Percentiles rank a stretch among this genome's conserved stretches.
phyloP scores from a whole-genome alignment of 2,888 invertebrate genomes.

The Scrobipalpa atriplicella region DNA sequence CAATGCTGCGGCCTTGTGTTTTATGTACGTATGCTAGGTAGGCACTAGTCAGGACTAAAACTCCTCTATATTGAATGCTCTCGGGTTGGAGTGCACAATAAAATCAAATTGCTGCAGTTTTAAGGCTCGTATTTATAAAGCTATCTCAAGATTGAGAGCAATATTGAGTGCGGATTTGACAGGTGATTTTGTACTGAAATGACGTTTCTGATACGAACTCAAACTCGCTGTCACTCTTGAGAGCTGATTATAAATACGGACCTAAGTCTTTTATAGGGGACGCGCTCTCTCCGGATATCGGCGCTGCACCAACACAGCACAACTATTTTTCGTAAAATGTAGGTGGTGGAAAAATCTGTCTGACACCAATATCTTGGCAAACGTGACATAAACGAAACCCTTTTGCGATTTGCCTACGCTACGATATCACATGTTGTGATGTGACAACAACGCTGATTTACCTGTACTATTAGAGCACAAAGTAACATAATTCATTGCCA shows the following conservation, averaged over 20 bases:
- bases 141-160: too few species aligned
- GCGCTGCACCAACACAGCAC: slow-evolving; percentile 8
- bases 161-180: too few species aligned
- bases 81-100: slow-evolving; percentile 47
- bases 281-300: slow-evolving; percentile 33
- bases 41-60: not conserved
- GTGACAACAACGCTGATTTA: too few species aligned
- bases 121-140: too few species aligned
- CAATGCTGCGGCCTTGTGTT: not conserved
- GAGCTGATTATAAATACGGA: too few species aligned
- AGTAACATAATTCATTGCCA: too few species aligned
- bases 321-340: slow-evolving; percentile 17
- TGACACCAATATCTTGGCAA: slow-evolving; percentile 13
- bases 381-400: not conserved
- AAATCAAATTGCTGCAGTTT: slow-evolving; percentile 45
- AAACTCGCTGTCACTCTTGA: too few species aligned
- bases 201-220: too few species aligned
- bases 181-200: too few species aligned
- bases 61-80: slow-evolving; percentile 26
- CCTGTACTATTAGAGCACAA: too few species aligned
- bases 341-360: slow-evolving; percentile 7
- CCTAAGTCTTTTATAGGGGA: slow-evolving; percentile 37
- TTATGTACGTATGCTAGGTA: slow-evolving; percentile 18
- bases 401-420: not conserved
- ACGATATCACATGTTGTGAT: too few species aligned